A percentile compares a stretch with the other conserved stretches of the same genome.
These are phyloP conservation scores for Montipora foliosa DNA, from an alignment of 64 coral and sea anemone genomes.

Conservation along the genomic window DNA sequence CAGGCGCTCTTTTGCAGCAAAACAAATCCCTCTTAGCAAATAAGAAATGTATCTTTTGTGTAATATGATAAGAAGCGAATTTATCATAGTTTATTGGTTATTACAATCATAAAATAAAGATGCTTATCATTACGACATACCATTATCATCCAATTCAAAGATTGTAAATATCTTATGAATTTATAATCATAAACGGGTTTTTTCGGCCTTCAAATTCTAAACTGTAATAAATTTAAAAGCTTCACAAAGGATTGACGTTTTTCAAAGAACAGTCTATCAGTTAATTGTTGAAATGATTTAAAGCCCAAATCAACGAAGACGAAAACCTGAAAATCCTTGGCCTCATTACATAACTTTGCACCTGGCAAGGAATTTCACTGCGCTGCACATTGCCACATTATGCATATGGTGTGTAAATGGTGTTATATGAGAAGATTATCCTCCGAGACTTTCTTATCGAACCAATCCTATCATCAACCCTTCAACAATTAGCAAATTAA, in stretches of 20 bases:
- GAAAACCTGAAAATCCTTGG: background rate
- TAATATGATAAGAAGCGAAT: background rate
- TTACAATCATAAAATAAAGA: background rate
- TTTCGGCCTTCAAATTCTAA: no score
- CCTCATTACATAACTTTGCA: no score
- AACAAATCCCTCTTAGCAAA: no score
- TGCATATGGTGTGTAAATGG: background rate
- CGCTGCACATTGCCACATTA: background rate
- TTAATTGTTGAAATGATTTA: no score
- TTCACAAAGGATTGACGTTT: no score
- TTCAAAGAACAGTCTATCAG: no score
- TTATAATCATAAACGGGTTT: background rate
- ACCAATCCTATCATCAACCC: background rate
- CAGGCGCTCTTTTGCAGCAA: no score
- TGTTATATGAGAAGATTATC: background rate
- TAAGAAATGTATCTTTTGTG: background rate
- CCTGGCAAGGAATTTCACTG: background rate
- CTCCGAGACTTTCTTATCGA: background rate
- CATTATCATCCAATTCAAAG: no score
- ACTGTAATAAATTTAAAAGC: no score
- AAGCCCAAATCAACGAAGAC: background rate
- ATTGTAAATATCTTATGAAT: background rate
- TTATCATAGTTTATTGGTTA: background rate
- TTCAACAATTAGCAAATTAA: background rate
- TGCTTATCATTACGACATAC: no score